Percentiles rank a stretch among this genome's conserved stretches.
Conservation (phyloP, 2,113 vertebrate species). For the Centropus unirufus region DNA sequence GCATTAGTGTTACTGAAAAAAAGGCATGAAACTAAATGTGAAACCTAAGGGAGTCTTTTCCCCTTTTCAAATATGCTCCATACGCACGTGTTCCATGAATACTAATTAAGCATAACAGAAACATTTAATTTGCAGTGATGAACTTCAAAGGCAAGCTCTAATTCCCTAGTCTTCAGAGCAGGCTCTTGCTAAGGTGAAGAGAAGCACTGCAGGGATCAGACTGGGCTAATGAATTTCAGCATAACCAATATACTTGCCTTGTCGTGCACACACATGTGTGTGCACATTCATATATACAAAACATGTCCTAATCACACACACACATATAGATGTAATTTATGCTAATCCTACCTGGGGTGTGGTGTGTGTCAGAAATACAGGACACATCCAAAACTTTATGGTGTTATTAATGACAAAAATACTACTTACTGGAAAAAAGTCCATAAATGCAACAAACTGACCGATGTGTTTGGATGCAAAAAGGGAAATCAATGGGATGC, state of each 20-base stretch:
- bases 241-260: neutral
- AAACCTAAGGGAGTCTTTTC: neutral
- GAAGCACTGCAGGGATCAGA: neutral
- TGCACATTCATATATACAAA: neutral
- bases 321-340: rapidly evolving
- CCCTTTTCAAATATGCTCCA: neutral
- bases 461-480: neutral
- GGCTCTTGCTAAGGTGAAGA: neutral
- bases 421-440: neutral
- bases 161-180: neutral
- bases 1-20: neutral
- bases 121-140: neutral
- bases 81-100: neutral
- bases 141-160: neutral
- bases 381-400: neutral
- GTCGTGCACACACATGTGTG: neutral
- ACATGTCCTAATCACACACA: neutral
- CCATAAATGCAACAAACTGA: neutral
- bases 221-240: neutral
- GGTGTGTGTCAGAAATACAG: neutral
- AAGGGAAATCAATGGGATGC: neutral
- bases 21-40: neutral
- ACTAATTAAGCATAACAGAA: neutral
- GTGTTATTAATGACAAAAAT: neutral
- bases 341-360: neutral